These are phyloP conservation scores for Pseudopipra pipra DNA, from an alignment of 2,113 vertebrate species.

Conservation along the genomic window DNA sequence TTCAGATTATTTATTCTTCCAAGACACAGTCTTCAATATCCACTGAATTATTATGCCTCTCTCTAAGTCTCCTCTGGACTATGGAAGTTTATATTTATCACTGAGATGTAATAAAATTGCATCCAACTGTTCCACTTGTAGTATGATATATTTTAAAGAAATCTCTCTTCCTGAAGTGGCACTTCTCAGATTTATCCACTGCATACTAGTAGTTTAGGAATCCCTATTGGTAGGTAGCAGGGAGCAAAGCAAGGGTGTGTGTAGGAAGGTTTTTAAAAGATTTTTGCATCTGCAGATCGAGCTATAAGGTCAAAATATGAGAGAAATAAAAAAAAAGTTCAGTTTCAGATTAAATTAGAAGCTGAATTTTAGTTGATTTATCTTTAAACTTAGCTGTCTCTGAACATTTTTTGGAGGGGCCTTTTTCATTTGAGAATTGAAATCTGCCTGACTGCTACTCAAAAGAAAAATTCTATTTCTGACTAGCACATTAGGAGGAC, in stretches of 20 bases:
- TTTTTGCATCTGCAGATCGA: neutral
- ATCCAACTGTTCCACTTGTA: neutral
- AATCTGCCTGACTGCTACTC: neutral
- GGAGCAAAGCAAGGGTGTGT: neutral
- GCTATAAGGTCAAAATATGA: neutral
- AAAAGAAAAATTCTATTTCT: neutral
- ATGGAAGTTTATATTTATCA: neutral
- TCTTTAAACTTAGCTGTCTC: neutral
- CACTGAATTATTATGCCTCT: neutral
- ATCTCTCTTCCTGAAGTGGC: neutral
- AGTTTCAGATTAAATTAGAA: neutral
- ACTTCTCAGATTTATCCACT: neutral
- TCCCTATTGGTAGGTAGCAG: neutral
- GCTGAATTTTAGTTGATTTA: neutral
- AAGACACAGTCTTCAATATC: neutral
- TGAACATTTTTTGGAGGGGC: neutral
- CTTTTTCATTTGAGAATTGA: neutral
- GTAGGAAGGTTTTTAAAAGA: neutral
- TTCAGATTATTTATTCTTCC: neutral
- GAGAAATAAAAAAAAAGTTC: neutral
- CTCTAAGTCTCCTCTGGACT: neutral
- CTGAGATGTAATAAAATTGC: neutral
- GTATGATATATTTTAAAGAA: neutral
- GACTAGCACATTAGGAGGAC: neutral
- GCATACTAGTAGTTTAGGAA: neutral